These are phyloP conservation scores for Odontesthes bonariensis DNA, from an alignment of 2,113 vertebrate species.

Conservation along the genomic window DNA sequence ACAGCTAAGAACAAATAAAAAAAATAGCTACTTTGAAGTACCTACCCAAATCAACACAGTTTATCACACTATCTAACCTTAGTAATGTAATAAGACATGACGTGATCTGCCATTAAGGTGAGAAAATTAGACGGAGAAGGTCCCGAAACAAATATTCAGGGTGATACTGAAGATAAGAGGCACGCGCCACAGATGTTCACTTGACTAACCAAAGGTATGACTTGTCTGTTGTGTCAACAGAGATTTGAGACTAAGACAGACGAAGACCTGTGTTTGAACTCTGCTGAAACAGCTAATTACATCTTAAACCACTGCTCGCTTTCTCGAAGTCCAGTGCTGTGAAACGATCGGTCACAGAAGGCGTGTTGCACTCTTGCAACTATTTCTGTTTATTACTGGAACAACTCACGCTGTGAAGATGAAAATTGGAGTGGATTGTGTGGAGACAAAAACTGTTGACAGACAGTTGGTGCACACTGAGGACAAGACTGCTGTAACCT, in stretches of 20 bases:
- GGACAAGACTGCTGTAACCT: constrained; percentile 31
- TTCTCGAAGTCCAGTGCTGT: not conserved
- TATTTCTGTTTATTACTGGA: not conserved
- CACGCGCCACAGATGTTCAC: constrained; percentile 23
- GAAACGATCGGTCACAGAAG: constrained; percentile 7
- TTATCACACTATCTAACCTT: not conserved
- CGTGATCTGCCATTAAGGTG: constrained; percentile 10
- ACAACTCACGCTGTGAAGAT: not conserved
- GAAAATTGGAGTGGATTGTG: constrained; percentile 7
- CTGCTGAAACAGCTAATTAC: constrained; percentile 15
- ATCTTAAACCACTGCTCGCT: constrained; percentile 2
- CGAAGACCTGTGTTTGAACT: constrained; percentile 63
- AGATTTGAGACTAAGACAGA: constrained; percentile 48
- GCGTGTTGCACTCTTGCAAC: not conserved
- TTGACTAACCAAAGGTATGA: constrained; percentile 28
- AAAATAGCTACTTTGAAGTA: constrained; percentile 2
- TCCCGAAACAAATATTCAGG: constrained; percentile 4
- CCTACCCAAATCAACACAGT: not conserved
- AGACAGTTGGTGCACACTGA: not conserved
- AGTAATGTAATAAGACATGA: not conserved
- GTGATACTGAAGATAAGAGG: constrained; percentile 29
- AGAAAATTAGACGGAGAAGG: constrained; percentile 11
- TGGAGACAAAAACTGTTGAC: not conserved
- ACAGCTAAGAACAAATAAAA: not conserved
- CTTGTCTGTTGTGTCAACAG: constrained; percentile 71